Conservation (phyloP, 2,888 invertebrate genomes). For the Augochlorella aurata region DNA sequence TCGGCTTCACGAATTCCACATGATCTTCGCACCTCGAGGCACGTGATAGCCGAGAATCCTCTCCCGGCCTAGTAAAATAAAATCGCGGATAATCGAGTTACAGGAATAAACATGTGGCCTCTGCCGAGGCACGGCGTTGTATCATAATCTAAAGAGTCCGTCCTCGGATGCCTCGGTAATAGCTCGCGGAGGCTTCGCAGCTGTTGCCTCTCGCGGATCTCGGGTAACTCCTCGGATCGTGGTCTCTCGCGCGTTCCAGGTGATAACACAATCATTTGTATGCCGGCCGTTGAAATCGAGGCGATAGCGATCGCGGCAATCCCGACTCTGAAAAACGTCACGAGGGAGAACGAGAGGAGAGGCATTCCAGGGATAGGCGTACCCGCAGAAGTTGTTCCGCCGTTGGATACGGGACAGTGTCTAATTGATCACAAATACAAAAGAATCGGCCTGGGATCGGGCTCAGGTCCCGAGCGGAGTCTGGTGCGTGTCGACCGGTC, state of each 20-base stretch:
- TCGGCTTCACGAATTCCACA: not conserved
- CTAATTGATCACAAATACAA: constrained; percentile 76
- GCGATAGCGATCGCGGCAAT: constrained; percentile 55
- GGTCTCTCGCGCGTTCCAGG: constrained; percentile 35
- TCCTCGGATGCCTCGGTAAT: not conserved
- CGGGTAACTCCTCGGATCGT: not conserved
- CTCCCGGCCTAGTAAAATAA: not conserved
- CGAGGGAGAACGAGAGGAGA: not conserved
- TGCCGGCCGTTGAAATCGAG: constrained; percentile 47
- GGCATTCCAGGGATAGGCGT: constrained; percentile 56
- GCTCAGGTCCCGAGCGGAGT: constrained; percentile 18
- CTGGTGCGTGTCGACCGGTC: constrained; percentile 69
- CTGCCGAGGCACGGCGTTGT: not conserved
- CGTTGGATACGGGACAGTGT: constrained; percentile 36
- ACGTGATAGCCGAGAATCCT: not conserved
- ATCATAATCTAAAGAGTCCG: constrained; percentile 5
- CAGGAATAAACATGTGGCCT: not conserved
- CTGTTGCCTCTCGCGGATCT: not conserved
- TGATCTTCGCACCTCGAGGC: not conserved
- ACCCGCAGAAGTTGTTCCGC: constrained; percentile 46
- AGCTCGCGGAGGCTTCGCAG: not conserved
- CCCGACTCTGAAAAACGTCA: constrained; percentile 7
- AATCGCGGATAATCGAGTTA: constrained; percentile 13
- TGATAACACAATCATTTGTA: constrained; percentile 62
- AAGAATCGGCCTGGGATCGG: constrained; percentile 33